phyloP scores from a whole-genome alignment of 2,888 invertebrate genomes.

The Acleris emargana region DNA sequence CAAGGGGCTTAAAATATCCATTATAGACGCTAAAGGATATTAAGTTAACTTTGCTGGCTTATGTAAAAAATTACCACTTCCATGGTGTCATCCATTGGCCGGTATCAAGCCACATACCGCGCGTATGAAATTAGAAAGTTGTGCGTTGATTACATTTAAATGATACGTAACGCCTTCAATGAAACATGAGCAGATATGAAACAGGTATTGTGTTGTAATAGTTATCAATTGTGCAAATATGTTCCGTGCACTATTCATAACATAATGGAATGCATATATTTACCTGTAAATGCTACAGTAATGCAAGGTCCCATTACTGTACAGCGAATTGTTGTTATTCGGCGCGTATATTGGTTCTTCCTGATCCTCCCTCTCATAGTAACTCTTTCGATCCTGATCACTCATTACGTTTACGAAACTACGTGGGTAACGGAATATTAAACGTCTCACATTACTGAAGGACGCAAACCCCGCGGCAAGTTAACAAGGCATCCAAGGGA shows the following conservation, averaged over 20 bases:
- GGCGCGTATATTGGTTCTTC: constrained; percentile 68
- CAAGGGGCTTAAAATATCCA: background rate
- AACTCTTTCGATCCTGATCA: constrained; percentile 67
- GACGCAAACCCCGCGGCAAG: constrained; percentile 7
- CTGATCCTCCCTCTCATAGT: constrained; percentile 64
- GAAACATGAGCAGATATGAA: constrained; percentile 23
- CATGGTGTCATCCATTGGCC: constrained; percentile 10
- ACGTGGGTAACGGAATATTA: constrained; percentile 7
- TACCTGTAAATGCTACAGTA: constrained; percentile 84
- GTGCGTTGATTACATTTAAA: constrained; percentile 29
- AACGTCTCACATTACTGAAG: constrained; percentile 44
- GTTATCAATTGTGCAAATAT: constrained; percentile 12
- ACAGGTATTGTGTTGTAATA: constrained; percentile 32
- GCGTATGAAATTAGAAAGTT: constrained; percentile 35
- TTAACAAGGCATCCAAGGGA: constrained; percentile 36
- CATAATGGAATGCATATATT: background rate
- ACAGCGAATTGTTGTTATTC: constrained; percentile 76
- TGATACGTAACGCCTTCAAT: constrained; percentile 33
- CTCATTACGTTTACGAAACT: constrained; percentile 59
- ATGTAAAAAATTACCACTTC: background rate
- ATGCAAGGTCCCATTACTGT: constrained; percentile 83
- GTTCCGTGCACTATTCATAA: background rate
- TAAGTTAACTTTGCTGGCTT: background rate
- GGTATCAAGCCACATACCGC: constrained; percentile 12
- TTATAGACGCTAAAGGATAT: no score